Base-by-base conservation (phyloP, 37 sponge, comb jelly and placozoan species). In the Amphimedon queenslandica region DNA sequence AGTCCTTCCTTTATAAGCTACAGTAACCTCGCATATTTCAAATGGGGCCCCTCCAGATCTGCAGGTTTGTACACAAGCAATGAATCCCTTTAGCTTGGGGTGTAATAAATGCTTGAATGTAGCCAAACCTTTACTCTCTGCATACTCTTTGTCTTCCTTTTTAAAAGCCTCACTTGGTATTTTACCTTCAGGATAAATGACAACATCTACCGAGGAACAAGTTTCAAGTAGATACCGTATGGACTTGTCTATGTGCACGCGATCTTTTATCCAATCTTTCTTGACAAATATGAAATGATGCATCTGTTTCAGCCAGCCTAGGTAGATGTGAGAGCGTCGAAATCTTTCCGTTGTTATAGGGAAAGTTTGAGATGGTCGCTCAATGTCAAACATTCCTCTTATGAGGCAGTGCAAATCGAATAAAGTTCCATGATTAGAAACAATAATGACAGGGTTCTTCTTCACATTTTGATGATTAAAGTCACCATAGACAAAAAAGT, bases 161-260 rank as follows among this genome's bases (percentile, higher is more conserved):
- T 81, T 87, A 57, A 84, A 84, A 34, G 53, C 57, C 0, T 68
- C 41, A 55, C 83, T 81, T 35, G 82, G 83, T 70, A 93, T 88
- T 28, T 94, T 93, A 11, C 97, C 97, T 70, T 96, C 97, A 0
- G 97, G 97, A 51, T 93, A 96, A 37, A 96, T 13, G 35, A 96
- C 74, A 16, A 96, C 71, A 67, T 96, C 90, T 33, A 87, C 25
- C 1, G 94, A 91, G 40, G 80, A 84, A n/a, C 65, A 35, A 13
- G 57, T 67, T 33, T 75, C 56, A 20, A 40, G 66, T 31, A 90
- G 83, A 76, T 92, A 89, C 24, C 58, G 1, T 18, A 86, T 32
- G 0, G 39, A 70, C 1, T 77, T 67, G 13, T 40, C 67, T 4
- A 96, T 51, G n/a, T 70, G 63, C 36, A 67, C 25, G 57, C 92